Evolutionary conservation across 1,140 invertebrate genomes (phyloP), one percentile per base, ranked within the genome.

Genomic region (Drosophila repletoides): DNA sequence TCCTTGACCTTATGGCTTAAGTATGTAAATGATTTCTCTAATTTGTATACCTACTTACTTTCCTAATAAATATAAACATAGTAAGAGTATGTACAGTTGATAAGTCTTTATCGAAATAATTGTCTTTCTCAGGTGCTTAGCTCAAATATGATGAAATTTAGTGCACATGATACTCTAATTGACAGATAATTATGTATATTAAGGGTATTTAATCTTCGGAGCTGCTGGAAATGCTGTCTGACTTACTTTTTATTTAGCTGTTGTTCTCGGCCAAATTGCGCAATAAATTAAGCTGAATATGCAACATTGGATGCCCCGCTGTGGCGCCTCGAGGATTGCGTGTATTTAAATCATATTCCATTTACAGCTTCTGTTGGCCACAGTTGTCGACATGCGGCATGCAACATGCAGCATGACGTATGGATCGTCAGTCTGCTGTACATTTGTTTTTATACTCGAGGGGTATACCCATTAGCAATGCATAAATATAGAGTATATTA

Each of bases 301-400:
- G 51, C 55, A 43, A n/a, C 24, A 40, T 5, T 9, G 19, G 24
- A 24, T 58, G 49, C 12, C 33, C 59, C 36, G 72, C 52, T 56
- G 58, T 72, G 74, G 74, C 74, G 74, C 74, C 74, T 64, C 48
- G 15, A 77, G 75, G 58, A 77, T 72, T 69, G 75, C 75, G 75
- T 76, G 74, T 76, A 68, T 72, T 72, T 76, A 76, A 76, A 76
- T 76, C 73, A 76, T 76, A 72, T 61, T 72, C 68, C 40, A 49
- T 72, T 64, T 58, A 46, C 70, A 77, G 75, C 74, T 77, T 72
- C 75, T 77, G 69, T 65, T 69, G 43, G 53, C 14, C 34, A 43
- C 38, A 40, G 15, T 15, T 48, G 21, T 22, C 26, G 28, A 28
- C 36, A 31, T 38, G 33, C 33, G 21, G 10, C 31, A 7, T 5